Evolutionary conservation across 1,140 invertebrate genomes (phyloP), one percentile per base, ranked within the genome.

Genomic region (Brachionus sp.): DNA sequence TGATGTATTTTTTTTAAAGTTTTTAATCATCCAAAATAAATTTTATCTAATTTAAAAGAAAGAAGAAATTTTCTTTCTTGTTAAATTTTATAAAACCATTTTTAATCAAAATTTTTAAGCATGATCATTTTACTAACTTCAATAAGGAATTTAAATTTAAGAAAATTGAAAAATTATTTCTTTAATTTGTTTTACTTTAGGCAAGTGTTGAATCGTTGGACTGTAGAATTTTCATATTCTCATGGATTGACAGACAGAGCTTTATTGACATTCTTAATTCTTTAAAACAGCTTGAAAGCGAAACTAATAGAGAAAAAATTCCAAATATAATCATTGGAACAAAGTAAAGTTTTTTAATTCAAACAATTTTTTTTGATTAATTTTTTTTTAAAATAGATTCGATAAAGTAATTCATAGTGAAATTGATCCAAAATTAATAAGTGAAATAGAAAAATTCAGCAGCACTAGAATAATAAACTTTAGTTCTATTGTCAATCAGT

Each of bases 391-490:
- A 16, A 23, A 10, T 9, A 80, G 77, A 80, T 80, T 80, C 13
- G 77, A 80, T 37, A 57, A 80, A 80, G 57, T 80, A 25, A 62
- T 80, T 37, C 77, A 80, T 44, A 80, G 77, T 44, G 77, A 80
- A 29, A 80, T 80, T 12, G 77, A 50, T 29, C 50, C 35, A 33
- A 37, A 57, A 19, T 29, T 80, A 23, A 80, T 80, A 12, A 19
- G 35, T 33, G 29, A 66, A 39, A 39, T 80, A 62, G 35, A 80
- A 66, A 33, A 25, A 42, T 42, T 62, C 37, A 35, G 9, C 9
- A 23, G 25, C 5, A 80, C 46, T 35, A 57, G 13, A 62, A 80
- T 80, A 7, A 80, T 80, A 9, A 57, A 66, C 33, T 80, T 62
- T 66, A 80, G 77, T 44, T 16, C 50, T 1, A 25, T 46, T 25